phyloP scores from a whole-genome alignment of 2,113 vertebrate species.

The Rattus rattus region DNA sequence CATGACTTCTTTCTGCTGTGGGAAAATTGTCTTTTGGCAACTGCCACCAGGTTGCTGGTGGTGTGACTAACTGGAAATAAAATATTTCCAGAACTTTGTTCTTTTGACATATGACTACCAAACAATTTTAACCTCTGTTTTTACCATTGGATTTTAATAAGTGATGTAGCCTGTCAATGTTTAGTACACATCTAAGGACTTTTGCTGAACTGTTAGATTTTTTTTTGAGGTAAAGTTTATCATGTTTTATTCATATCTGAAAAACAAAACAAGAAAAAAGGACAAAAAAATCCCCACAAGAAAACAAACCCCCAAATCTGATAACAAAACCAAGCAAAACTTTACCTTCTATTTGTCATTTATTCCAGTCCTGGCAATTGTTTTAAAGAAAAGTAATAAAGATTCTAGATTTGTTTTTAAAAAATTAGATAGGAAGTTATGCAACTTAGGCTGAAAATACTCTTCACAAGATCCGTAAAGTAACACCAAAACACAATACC shows the following conservation, averaged over 20 bases:
- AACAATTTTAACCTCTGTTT: slow-evolving; percentile 84
- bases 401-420: slow-evolving; percentile 88
- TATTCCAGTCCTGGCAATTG: slow-evolving; percentile 89
- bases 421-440: too few relatives aligned
- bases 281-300: slow-evolving; percentile 72
- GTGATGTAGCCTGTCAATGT: slow-evolving; percentile 89
- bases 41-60: slow-evolving; percentile 82
- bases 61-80: slow-evolving; percentile 85
- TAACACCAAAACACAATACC: too few relatives aligned
- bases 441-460: too few relatives aligned
- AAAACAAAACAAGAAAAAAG: slow-evolving; percentile 67
- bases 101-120: slow-evolving; percentile 86
- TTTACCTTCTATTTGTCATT: slow-evolving; percentile 94
- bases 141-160: slow-evolving; percentile 87
- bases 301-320: slow-evolving; percentile 38
- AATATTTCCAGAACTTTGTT: slow-evolving; percentile 74
- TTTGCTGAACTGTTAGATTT: slow-evolving; percentile 88
- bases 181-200: slow-evolving; percentile 86
- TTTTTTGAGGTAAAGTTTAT: slow-evolving; percentile 87
- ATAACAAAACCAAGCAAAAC: slow-evolving; percentile 85
- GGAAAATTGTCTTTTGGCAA: slow-evolving; percentile 83
- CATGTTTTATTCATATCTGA: slow-evolving; percentile 92
- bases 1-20: slow-evolving; percentile 79
- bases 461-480: too few relatives aligned
- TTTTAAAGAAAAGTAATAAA: slow-evolving; percentile 81